These are phyloP conservation scores for Trachymyrmex cornetzi DNA, from an alignment of 1,140 invertebrate genomes.

Conservation along the genomic window DNA sequence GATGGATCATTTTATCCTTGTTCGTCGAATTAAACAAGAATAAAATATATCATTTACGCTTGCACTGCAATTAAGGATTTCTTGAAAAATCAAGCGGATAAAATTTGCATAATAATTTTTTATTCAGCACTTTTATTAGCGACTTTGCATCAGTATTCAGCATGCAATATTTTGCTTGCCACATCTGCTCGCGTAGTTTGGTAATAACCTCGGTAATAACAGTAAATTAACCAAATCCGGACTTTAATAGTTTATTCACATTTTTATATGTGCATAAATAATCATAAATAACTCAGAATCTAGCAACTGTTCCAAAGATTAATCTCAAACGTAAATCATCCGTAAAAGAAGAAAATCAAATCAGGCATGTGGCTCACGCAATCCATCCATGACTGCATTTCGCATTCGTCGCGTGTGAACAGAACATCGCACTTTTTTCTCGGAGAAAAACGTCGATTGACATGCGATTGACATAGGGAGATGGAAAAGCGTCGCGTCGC, in stretches of 20 bases:
- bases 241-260: constrained; percentile 21
- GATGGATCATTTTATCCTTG: no score
- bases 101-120: constrained; percentile 7
- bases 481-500: constrained; percentile 31
- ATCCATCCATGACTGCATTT: constrained; percentile 41
- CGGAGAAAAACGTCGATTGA: not conserved
- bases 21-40: no score
- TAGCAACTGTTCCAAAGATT: not conserved
- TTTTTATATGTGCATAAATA: constrained; percentile 6
- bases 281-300: constrained; percentile 26
- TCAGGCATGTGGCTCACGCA: constrained; percentile 33
- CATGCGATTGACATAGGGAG: not conserved
- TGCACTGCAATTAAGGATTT: not conserved
- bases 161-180: constrained; percentile 15
- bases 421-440: constrained; percentile 25
- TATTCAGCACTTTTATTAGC: not conserved
- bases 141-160: not conserved
- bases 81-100: not conserved
- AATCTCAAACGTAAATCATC: constrained; percentile 3
- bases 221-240: not conserved
- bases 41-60: no score
- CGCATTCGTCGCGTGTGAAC: constrained; percentile 47
- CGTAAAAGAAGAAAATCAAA: constrained; percentile 3
- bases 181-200: constrained; percentile 13
- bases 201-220: not conserved